phyloP scores from a whole-genome alignment of 2,888 invertebrate genomes.

The Drosophila monieri region DNA sequence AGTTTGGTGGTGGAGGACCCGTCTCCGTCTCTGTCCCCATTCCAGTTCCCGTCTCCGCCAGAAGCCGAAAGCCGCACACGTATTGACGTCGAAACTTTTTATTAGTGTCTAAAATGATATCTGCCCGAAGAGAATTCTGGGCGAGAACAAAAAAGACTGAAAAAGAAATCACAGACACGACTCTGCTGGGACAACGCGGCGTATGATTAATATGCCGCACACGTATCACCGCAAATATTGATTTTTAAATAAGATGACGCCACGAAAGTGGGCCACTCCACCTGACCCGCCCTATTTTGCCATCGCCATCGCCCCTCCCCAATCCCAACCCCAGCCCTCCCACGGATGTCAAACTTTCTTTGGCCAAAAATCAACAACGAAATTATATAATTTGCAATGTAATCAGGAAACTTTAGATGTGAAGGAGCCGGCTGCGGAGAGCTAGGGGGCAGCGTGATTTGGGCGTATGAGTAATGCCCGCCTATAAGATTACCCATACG shows the following conservation, averaged over 20 bases:
- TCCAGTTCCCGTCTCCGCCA: background rate
- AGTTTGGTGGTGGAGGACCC: conserved; percentile 13
- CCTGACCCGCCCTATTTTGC: background rate
- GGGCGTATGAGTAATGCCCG: conserved; percentile 72
- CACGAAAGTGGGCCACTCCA: conserved; percentile 57
- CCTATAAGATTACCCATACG: conserved; percentile 75
- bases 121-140: conserved; percentile 1
- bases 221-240: conserved; percentile 71
- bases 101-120: conserved; percentile 63
- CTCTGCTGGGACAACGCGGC: conserved; percentile 59
- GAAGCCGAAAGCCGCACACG: conserved; percentile 66
- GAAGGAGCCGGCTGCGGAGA: conserved; percentile 1
- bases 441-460: conserved; percentile 52
- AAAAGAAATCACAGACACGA: conserved; percentile 60
- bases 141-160: background rate
- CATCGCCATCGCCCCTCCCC: background rate
- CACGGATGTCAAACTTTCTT: conserved; percentile 40
- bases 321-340: background rate
- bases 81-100: conserved; percentile 72
- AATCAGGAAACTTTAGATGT: conserved; percentile 75
- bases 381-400: conserved; percentile 79
- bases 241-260: conserved; percentile 77
- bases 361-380: conserved; percentile 66
- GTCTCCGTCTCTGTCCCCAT: background rate
- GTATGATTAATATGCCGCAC: conserved; percentile 75